These are phyloP conservation scores for Noctua janthe DNA, from an alignment of 2,888 invertebrate species.

Conservation along the genomic window DNA sequence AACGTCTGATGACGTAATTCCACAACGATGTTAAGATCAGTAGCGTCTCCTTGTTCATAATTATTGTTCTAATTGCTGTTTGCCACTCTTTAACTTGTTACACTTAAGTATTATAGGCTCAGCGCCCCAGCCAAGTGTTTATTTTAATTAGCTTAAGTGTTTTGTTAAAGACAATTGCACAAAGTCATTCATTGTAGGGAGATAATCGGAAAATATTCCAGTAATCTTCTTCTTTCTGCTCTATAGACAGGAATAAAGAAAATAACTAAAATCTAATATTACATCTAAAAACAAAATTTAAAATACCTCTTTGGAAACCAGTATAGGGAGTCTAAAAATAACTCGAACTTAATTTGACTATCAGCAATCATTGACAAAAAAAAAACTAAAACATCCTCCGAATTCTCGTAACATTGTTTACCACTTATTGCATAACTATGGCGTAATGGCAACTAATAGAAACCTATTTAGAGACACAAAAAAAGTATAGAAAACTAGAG, in stretches of 20 bases:
- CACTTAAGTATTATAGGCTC: conserved; percentile 61
- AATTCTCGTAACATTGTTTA: conserved; percentile 1
- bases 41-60: conserved; percentile 59
- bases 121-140: conserved; percentile 34
- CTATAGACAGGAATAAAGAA: not conserved
- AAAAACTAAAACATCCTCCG: conserved; percentile 3
- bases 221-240: conserved; percentile 28
- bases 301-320: not conserved
- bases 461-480: conserved; percentile 17
- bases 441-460: conserved; percentile 28
- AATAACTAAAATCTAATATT: conserved; percentile 10
- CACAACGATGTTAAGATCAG: conserved; percentile 49
- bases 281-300: not conserved
- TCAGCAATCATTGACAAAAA: not conserved
- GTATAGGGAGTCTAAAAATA: conserved; percentile 20
- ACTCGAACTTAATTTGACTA: not conserved
- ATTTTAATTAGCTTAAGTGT: conserved; percentile 39
- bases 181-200: conserved; percentile 30
- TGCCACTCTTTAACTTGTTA: conserved; percentile 61
- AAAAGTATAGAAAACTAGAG: conserved; percentile 16
- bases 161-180: conserved; percentile 39
- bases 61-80: conserved; percentile 61
- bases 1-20: conserved; percentile 52
- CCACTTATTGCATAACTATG: conserved; percentile 17
- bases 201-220: conserved; percentile 22